Evolutionary conservation across 2,113 vertebrate genomes (phyloP).

Genomic region (Oryzias curvinotus): DNA sequence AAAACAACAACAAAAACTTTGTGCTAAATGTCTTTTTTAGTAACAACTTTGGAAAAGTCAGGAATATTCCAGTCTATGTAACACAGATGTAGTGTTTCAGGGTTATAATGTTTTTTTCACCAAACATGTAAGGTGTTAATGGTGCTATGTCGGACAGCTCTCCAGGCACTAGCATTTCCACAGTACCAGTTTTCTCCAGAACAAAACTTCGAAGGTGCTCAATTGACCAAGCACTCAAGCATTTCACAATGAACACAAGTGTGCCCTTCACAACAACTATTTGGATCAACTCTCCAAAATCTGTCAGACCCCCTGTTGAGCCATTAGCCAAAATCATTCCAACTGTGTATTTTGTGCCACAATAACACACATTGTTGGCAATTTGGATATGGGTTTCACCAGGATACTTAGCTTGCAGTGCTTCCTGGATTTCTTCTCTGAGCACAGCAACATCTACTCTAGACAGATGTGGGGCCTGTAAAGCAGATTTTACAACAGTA

Average conservation of each 20-base stretch:
- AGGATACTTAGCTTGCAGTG: too few species aligned
- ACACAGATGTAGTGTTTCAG: background rate
- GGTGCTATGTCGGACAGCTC: slow-evolving; percentile 3
- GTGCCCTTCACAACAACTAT: slow-evolving; percentile 10
- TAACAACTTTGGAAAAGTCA: too few species aligned
- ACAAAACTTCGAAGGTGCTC: slow-evolving; percentile 1
- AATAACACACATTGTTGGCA: background rate
- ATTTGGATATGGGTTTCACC: slow-evolving; percentile 7
- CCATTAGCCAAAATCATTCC: slow-evolving; percentile 26
- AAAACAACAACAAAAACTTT: too few species aligned
- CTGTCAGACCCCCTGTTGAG: slow-evolving; percentile 17
- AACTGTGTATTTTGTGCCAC: background rate
- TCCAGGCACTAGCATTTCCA: background rate
- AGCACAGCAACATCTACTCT: too few species aligned
- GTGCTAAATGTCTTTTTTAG: too few species aligned
- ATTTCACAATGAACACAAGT: slow-evolving; percentile 13
- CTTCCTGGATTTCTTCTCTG: too few species aligned
- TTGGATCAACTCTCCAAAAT: slow-evolving; percentile 15
- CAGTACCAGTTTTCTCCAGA: background rate
- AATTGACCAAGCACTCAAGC: slow-evolving; percentile 9
- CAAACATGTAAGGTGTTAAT: background rate
- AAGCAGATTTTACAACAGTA: too few species aligned
- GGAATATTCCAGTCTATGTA: background rate
- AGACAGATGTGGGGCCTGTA: too few species aligned
- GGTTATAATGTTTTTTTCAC: background rate